A percentile compares a stretch with the other conserved stretches of the same genome.
Evolutionary conservation across 2,888 invertebrate species (phyloP).

Genomic region (Apamea epomidion): DNA sequence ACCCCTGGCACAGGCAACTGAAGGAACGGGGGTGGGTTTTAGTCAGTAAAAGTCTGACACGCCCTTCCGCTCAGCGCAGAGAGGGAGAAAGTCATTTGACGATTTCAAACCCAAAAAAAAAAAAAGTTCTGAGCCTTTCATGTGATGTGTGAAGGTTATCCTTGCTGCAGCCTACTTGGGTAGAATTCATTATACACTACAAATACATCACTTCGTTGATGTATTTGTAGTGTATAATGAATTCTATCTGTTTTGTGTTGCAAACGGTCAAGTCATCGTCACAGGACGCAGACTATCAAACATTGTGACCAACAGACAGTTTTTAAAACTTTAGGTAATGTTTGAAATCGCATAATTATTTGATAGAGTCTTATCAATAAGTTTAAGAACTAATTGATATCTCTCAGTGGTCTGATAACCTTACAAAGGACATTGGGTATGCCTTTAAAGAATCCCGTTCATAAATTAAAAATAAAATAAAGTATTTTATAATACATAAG

Average conservation of each 20-base stretch:
- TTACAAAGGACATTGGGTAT: neutral
- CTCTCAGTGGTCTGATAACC: constrained; percentile 30
- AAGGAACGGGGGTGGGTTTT: no score
- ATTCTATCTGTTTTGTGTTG: neutral
- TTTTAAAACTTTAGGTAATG: neutral
- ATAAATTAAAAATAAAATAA: constrained; percentile 1
- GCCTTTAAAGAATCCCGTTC: neutral
- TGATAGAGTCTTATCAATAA: constrained; percentile 14
- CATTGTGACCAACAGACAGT: neutral
- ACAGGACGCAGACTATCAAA: neutral
- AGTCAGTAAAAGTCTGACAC: no score
- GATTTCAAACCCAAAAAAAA: no score
- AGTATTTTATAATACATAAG: neutral
- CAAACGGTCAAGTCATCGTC: neutral
- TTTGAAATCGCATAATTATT: constrained; percentile 26
- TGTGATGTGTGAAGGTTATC: neutral
- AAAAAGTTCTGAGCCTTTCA: neutral
- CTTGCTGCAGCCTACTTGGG: neutral
- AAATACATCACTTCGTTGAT: no score
- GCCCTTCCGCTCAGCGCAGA: no score
- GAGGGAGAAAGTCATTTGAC: no score
- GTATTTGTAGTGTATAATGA: neutral
- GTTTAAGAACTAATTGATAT: constrained; percentile 3
- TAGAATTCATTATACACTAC: no score
- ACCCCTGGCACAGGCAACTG: no score